These are phyloP conservation scores for Hipparchia sbordonii DNA, from an alignment of 2,888 invertebrate species.

Conservation along the genomic window DNA sequence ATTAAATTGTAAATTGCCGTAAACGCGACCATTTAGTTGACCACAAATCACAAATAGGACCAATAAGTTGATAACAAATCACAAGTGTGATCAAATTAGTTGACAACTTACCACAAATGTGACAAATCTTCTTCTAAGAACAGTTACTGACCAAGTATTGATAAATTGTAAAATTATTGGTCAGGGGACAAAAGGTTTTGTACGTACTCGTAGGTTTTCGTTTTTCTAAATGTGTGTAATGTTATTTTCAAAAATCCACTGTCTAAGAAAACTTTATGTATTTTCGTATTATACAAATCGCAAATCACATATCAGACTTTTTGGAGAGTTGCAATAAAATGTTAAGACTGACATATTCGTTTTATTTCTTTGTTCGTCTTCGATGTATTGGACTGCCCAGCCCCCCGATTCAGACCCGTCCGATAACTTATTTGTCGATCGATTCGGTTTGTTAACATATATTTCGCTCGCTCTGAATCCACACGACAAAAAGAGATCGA, in stretches of 20 bases:
- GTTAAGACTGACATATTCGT: constrained; percentile 23
- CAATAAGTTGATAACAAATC: not conserved
- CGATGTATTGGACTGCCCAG: no score
- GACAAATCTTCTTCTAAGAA: not conserved
- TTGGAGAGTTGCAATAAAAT: constrained; percentile 25
- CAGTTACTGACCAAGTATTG: not conserved
- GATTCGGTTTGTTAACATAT: no score
- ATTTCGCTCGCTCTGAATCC: no score
- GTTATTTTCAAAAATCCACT: not conserved
- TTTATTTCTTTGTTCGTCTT: not conserved
- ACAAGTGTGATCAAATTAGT: not conserved
- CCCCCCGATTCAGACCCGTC: no score
- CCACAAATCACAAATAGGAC: not conserved
- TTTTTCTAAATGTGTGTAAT: not conserved
- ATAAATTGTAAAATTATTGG: not conserved
- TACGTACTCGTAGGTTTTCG: not conserved
- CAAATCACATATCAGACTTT: constrained; percentile 1
- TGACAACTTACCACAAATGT: not conserved
- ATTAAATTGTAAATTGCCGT: no score
- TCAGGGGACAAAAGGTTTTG: not conserved
- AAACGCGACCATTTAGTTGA: not conserved
- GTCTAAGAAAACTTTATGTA: not conserved
- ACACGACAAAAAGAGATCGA: no score
- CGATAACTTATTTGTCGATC: no score
- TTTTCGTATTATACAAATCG: not conserved